Base-by-base conservation (phyloP, 2,888 invertebrate genomes). In the Yponomeuta plumbellus region DNA sequence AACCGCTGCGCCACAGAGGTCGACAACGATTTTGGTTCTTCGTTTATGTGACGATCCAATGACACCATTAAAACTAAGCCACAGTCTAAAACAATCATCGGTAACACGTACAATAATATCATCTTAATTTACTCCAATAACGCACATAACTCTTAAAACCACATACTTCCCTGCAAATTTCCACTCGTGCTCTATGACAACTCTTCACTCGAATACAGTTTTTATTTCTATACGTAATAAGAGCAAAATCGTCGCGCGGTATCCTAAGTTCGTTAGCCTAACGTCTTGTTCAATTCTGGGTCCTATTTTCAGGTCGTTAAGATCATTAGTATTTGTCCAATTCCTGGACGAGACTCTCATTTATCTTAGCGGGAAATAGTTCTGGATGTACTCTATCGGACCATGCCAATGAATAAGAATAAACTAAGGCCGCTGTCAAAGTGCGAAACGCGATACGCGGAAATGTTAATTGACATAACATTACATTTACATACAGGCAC, bases 351-450 rank as follows among this genome's bases (percentile, higher is more conserved):
- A 66, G 70, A 73, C 70, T 68, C 70, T 67, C 67, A 72, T 74
- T 74, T 70, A 73, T 73, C 73, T 73, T 66, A 17, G 63, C 52
- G 71, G 69, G 64, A 67, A 73, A 74, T 71, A 73, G 71, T 73
- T 73, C 71, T 71, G 73, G 67, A 71, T 73, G 68, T 73, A 73
- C 71, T 73, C 66, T 71, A 70, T 70, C 68, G 67, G 63, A 20
- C 67, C 69, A 40, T 73, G 73, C 73, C 74, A 73, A 62, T 62
- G 62, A 62, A 62, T 62, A 62, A 62, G 62, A 73, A 73, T 69
- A 70, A 66, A 61, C 66, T 59, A 66, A 63, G 65, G 69, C 68
- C 66, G 65, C 68, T 39, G 44, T 58, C 64, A 59, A 39, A 52
- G 63, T 57, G 65, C 26, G 52, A 65, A 20, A 23, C 34, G 62